phyloP scores from a whole-genome alignment of 2,113 vertebrate species.

The Dromiciops gliroides region DNA sequence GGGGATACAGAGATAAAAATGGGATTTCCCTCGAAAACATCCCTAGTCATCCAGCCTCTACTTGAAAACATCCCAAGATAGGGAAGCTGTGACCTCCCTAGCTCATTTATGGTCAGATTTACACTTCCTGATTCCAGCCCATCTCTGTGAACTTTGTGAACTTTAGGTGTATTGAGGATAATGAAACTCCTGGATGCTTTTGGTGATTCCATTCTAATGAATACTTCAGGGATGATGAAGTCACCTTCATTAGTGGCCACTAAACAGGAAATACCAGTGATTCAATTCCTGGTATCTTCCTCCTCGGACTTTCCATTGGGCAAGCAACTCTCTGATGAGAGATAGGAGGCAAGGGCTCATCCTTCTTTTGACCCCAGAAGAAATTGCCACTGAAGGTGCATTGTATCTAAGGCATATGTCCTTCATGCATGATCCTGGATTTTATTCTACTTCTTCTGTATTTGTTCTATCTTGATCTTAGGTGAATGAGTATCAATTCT shows the following conservation, averaged over 20 bases:
- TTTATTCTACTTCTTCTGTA: no score
- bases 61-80: no score
- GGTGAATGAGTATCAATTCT: background rate
- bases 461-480: background rate
- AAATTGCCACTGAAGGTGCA: background rate
- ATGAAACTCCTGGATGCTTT: no score
- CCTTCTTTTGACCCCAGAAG: background rate
- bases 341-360: no score
- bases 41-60: no score
- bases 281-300: background rate
- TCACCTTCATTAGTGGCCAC: background rate
- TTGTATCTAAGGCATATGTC: background rate
- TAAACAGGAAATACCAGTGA: background rate
- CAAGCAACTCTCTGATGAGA: background rate
- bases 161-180: no score
- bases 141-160: no score
- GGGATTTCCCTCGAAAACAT: no score
- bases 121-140: no score
- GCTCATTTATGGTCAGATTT: no score
- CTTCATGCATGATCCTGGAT: background rate
- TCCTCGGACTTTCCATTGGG: background rate
- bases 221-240: background rate
- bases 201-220: background rate
- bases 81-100: no score
- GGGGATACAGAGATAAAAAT: no score